Base-by-base conservation (phyloP, 2,888 invertebrate genomes). In the Lepidochrysops patricia region DNA sequence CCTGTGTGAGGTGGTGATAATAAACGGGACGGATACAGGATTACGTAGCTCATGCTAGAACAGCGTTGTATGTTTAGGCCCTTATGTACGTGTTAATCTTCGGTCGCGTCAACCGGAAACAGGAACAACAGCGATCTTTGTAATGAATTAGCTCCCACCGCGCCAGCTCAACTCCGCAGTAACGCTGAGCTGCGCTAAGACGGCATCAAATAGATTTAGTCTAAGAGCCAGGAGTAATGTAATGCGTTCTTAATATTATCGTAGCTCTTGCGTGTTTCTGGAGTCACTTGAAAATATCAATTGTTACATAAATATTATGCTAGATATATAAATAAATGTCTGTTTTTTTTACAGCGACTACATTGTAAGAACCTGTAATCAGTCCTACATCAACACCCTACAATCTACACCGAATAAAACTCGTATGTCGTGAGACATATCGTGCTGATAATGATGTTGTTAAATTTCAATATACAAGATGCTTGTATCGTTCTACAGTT, bases 81-180 rank as follows among this genome's bases (percentile, higher is more conserved):
- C 70, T 73, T 72, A 73, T 77, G 25, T 37, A 50, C 35, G 58
- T 75, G 79, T 76, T 80, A 80, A 80, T 79, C 79, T 77, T 70
- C 34, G 52, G 50, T 26, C 52, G 52, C 58, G 58, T 58, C 50
- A 50, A 34, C 50, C 25, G 35, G 58, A 37, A 59, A 58, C 29
- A 29, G 29, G 29, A 29, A 57, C 58, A 58, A 52, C 58, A 35
- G 35, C 34, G 58, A 59, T 50, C 34, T 34, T 59, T 37, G 35
- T 26, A 59, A 59, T 59, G 52, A 59, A 59, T 59, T 59, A 35
- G 58, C 58, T 59, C 50, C 52, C 27, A 59, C 12, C 29, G 57
- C 27, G 52, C 12, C 29, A 48, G 57, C 58, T 59, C 52, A 37
- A 59, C 52, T 32, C 52, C 52, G 27, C 32, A 58, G 49, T 58